phyloP scores from a whole-genome alignment of 2,113 vertebrate genomes.

The Picathartes gymnocephalus region DNA sequence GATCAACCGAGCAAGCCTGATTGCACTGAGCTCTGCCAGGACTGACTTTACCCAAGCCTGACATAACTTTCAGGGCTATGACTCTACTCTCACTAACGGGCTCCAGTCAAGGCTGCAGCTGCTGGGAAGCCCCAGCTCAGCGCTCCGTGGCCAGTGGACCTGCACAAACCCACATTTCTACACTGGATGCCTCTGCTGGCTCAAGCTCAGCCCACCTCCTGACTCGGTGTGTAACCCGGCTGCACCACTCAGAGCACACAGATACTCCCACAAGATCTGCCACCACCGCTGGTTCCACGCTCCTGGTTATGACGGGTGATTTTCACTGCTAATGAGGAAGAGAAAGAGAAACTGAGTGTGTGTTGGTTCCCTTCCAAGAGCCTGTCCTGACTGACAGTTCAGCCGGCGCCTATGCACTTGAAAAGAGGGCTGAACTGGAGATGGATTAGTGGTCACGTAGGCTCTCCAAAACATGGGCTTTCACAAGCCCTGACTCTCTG shows the following conservation, averaged over 20 bases:
- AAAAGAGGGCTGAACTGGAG: background rate
- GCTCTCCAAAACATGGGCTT: background rate
- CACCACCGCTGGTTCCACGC: fast-evolving
- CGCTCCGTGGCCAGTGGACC: background rate
- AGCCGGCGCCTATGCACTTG: background rate
- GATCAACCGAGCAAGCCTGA: background rate
- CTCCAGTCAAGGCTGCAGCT: background rate
- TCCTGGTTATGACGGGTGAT: background rate
- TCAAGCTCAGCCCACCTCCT: background rate
- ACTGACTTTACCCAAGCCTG: background rate
- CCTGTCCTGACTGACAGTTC: conserved; percentile 1
- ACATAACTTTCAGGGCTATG: background rate
- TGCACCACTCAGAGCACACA: background rate
- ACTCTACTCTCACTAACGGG: background rate
- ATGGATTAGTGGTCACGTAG: background rate
- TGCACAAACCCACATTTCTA: background rate
- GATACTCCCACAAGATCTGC: background rate
- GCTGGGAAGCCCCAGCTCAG: background rate
- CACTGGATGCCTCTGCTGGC: background rate
- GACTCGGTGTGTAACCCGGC: background rate
- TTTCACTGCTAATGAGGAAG: conserved; percentile 23
- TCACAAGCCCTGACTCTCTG: background rate
- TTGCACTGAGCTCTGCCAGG: background rate
- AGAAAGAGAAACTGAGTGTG: conserved; percentile 1
- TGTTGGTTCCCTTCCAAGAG: conserved; percentile 16